Base-by-base conservation (phyloP, 2,888 invertebrate species). In the Acanthosoma haemorrhoidale region DNA sequence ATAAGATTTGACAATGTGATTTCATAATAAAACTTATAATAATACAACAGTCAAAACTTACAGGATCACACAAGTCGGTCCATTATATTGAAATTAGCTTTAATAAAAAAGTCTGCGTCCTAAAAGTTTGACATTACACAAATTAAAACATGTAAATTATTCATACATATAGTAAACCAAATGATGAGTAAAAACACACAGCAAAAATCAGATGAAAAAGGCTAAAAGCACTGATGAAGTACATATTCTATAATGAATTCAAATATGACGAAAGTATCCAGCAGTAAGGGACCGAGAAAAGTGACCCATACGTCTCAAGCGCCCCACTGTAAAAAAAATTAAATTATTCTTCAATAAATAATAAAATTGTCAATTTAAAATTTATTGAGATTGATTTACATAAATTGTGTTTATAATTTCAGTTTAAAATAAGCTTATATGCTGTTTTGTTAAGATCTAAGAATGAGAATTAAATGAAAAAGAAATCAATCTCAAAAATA, bases 201-300 rank as follows among this genome's bases (percentile, higher is more conserved):
- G 51, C n/a, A 51, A 51, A 25, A 51, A 51, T 51, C 25, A 25
- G 29, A 25, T 18, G 29, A 41, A 41, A 51, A 29, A 51, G 29
- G 51, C 51, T 51, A 51, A 25, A 6, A 51, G 29, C 51, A 51
- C 51, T 51, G 51, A 25, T 51, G 51, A 25, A 21, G 3, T 51
- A 51, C 29, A 13, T n/a, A 25, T 51, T 51, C 51, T 51, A 51
- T 25, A n/a, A 51, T 29, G 4, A 25, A 51, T 51, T 51, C 51
- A 51, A 51, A 51, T 51, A 31, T 70, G 72, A 25, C 73, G 69
- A 60, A 75, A 73, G 75, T 84, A 88, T 78, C 91, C 91, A 81
- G 90, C 89, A 79, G 90, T 88, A 82, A 89, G 90, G 82, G 91
- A 92, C 81, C 90, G 88, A 76, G 88, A 86, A 83, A 88, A 87